phyloP scores from a whole-genome alignment of 2,797 vertebrate species.

The Anisognathus igniventris region DNA sequence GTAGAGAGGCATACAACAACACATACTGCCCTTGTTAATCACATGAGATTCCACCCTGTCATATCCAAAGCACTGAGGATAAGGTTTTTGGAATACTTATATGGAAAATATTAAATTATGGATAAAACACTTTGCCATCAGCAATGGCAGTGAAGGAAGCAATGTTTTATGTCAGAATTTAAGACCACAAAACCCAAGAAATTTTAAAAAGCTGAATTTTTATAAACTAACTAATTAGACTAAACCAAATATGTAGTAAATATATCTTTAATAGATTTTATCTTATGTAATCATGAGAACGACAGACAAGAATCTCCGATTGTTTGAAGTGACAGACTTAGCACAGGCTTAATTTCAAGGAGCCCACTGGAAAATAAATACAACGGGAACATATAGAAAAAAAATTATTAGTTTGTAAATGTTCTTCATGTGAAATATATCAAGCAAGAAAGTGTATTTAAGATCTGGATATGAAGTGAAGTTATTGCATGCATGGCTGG shows the following conservation, averaged over 20 bases:
- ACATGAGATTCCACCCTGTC: neutral
- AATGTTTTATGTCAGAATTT: neutral
- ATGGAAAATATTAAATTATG: neutral
- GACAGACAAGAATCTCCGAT: neutral
- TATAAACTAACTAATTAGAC: neutral
- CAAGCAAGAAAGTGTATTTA: neutral
- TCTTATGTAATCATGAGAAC: neutral
- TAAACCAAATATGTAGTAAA: neutral
- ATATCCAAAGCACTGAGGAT: neutral
- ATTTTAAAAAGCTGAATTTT: neutral
- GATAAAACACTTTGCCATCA: neutral
- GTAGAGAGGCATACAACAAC: neutral
- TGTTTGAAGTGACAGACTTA: neutral
- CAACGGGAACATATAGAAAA: neutral
- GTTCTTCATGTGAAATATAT: neutral
- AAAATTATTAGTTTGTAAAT: neutral
- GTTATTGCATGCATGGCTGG: fast-evolving
- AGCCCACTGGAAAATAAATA: neutral
- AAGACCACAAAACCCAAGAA: neutral
- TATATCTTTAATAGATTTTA: neutral
- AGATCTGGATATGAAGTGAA: neutral
- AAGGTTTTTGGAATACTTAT: neutral
- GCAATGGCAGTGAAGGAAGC: neutral
- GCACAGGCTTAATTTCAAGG: neutral
- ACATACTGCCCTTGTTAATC: neutral